Percentiles rank a stretch among this genome's conserved stretches.
Conservation (phyloP, 2,888 invertebrate genomes). For the Kryphioiulus occultus region DNA sequence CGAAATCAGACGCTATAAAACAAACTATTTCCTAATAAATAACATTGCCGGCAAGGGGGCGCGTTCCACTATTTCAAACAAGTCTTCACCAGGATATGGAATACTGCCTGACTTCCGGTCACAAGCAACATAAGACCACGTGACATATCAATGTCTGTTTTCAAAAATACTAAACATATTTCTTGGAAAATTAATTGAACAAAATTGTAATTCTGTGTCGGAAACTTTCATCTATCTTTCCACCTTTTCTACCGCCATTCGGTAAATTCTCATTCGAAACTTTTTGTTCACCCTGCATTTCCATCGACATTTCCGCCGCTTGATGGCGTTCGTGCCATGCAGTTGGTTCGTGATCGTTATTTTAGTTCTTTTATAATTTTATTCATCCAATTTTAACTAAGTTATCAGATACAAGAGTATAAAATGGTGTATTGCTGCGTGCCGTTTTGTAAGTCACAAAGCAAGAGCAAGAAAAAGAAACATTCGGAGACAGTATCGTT, state of each 20-base stretch:
- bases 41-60: background rate
- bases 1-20: background rate
- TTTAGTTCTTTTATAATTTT: background rate
- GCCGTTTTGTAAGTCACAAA: background rate
- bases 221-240: no score
- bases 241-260: no score
- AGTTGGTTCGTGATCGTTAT: background rate
- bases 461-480: conserved; percentile 9
- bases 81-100: background rate
- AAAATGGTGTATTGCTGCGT: conserved; percentile 17
- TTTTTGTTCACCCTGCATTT: no score
- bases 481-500: background rate
- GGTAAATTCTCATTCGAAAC: no score
- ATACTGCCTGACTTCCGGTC: background rate
- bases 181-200: no score
- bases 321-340: background rate
- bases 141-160: no score
- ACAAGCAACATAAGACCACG: no score
- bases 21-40: background rate
- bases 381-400: background rate
- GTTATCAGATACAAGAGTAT: background rate
- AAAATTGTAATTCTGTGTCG: no score
- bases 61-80: background rate
- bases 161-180: no score
- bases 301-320: background rate